phyloP scores from a whole-genome alignment of 2,888 invertebrate species.

The Cheilosia variabilis region DNA sequence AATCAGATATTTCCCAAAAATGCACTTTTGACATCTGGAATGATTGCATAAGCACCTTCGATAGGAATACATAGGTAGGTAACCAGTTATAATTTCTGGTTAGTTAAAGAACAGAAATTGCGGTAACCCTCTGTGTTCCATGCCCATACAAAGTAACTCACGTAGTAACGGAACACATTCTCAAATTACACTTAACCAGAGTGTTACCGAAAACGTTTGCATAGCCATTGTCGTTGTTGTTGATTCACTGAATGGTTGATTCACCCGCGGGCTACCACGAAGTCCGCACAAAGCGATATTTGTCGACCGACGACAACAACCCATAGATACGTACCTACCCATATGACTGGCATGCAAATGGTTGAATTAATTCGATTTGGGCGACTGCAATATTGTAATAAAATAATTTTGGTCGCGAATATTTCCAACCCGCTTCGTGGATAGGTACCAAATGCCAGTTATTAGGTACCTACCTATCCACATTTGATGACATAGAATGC shows the following conservation, averaged over 20 bases:
- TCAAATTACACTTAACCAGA: constrained; percentile 4
- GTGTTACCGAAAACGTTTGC: constrained; percentile 1
- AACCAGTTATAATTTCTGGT: too few species aligned
- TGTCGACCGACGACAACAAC: constrained; percentile 23
- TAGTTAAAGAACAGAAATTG: not conserved
- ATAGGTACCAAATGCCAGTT: not conserved
- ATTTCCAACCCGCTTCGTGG: not conserved
- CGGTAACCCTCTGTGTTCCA: not conserved
- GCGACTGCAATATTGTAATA: constrained; percentile 34
- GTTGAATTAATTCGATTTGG: constrained; percentile 40
- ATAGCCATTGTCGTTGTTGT: constrained; percentile 4
- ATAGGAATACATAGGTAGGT: too few species aligned
- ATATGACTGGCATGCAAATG: constrained; percentile 43
- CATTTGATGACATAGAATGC: not conserved
- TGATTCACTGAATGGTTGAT: constrained; percentile 29
- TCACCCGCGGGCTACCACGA: constrained; percentile 19
- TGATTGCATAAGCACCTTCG: constrained; percentile 4
- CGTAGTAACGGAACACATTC: not conserved
- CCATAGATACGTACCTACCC: not conserved
- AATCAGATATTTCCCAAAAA: not conserved
- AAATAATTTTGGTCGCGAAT: constrained; percentile 20
- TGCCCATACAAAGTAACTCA: not conserved
- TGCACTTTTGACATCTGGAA: constrained; percentile 7
- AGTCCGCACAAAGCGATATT: not conserved
- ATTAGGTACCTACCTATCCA: not conserved